Evolutionary conservation across 2,888 invertebrate species (phyloP).

Genomic region (Microplitis deprimator): DNA sequence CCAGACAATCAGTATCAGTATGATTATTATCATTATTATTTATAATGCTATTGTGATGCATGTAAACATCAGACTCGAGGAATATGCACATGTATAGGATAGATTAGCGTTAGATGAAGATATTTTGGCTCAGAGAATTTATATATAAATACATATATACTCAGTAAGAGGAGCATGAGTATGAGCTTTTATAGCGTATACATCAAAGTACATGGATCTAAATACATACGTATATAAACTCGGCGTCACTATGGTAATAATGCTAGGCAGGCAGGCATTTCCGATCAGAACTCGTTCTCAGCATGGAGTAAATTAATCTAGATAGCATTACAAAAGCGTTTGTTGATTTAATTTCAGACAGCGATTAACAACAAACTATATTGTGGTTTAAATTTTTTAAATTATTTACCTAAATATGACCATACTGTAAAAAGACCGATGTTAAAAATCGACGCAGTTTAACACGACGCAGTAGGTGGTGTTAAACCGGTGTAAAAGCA

Average conservation of each 20-base stretch:
- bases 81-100: neutral
- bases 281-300: conserved; percentile 50
- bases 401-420: neutral
- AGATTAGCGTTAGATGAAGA: conserved; percentile 7
- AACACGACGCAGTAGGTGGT: too few relatives aligned
- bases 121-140: neutral
- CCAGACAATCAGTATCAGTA: too few relatives aligned
- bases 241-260: conserved; percentile 44
- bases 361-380: conserved; percentile 20
- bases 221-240: neutral
- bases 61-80: neutral
- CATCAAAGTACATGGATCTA: conserved; percentile 14
- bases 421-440: too few relatives aligned
- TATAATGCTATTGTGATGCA: neutral
- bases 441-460: too few relatives aligned
- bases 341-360: conserved; percentile 12
- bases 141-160: neutral
- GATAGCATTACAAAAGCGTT: conserved; percentile 28
- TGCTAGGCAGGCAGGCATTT: conserved; percentile 44
- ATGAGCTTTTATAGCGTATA: conserved; percentile 12
- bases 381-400: conserved; percentile 4
- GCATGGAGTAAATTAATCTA: conserved; percentile 58
- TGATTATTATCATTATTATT: too few relatives aligned
- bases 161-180: conserved; percentile 2
- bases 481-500: too few relatives aligned